Conservation (phyloP, 92 coral and sea anemone species). For the Blastomussa wellsi region DNA sequence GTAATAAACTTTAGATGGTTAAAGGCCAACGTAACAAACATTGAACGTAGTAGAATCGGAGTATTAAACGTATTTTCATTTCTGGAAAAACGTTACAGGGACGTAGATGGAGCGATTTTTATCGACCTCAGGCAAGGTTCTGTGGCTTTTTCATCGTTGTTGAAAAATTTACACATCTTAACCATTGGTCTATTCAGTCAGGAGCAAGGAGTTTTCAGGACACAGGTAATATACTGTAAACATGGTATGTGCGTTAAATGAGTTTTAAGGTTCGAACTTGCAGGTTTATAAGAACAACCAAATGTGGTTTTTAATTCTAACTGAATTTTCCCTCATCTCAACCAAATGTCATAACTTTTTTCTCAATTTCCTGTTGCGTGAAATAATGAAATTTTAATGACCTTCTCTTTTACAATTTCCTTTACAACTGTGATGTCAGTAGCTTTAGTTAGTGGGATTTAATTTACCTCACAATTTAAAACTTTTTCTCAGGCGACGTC, state of each 20-base stretch:
- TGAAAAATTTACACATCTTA: slow-evolving; percentile 6
- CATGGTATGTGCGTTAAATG: background rate
- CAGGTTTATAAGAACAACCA: background rate
- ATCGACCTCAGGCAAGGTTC: background rate
- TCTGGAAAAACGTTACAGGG: background rate
- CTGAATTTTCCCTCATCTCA: background rate
- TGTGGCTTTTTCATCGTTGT: slow-evolving; percentile 9
- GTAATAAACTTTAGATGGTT: slow-evolving; percentile 2
- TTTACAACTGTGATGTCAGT: background rate
- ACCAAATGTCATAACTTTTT: background rate
- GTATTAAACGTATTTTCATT: background rate
- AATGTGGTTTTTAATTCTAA: background rate
- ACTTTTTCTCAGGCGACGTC: background rate
- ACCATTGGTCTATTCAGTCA: slow-evolving; percentile 33
- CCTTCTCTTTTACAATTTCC: background rate
- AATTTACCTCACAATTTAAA: background rate
- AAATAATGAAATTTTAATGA: background rate
- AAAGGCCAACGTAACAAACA: background rate
- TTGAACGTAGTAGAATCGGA: background rate
- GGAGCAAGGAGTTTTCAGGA: background rate
- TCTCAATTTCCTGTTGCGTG: background rate
- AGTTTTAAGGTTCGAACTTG: background rate
- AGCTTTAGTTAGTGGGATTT: background rate
- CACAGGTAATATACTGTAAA: slow-evolving; percentile 25
- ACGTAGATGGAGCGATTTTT: slow-evolving; percentile 17